phyloP scores from a whole-genome alignment of 2,797 vertebrate genomes.

The Sandelia bainsii region DNA sequence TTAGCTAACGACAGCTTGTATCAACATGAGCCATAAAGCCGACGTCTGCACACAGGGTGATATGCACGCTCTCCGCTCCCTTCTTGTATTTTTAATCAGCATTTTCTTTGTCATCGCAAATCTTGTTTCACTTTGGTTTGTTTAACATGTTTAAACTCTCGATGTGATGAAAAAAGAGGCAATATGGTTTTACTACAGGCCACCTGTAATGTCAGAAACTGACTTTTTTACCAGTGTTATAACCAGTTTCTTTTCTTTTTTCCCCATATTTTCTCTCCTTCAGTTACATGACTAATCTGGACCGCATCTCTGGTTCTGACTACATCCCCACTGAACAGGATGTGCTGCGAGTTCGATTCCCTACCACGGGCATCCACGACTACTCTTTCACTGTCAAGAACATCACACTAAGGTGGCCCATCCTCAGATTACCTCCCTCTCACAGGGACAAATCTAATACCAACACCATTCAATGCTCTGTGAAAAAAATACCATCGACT shows the following conservation, averaged over 20 bases:
- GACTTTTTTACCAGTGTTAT: background rate
- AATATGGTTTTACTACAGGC: slow-evolving; percentile 13
- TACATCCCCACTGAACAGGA: slow-evolving; percentile 97
- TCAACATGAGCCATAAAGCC: slow-evolving; percentile 73
- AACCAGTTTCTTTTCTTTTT: slow-evolving; percentile 6
- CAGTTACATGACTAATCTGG: slow-evolving; percentile 94
- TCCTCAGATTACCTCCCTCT: slow-evolving; percentile 38
- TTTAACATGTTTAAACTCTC: background rate
- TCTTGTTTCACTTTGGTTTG: slow-evolving; percentile 37
- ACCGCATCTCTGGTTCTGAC: slow-evolving; percentile 89
- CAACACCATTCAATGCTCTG: slow-evolving; percentile 36
- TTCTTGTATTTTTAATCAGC: slow-evolving; percentile 54
- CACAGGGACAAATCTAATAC: slow-evolving; percentile 29
- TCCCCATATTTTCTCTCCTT: slow-evolving; percentile 18
- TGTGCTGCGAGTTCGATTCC: slow-evolving; percentile 95
- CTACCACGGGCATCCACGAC: slow-evolving; percentile 97
- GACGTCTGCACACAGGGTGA: slow-evolving; percentile 40
- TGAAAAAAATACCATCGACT: slow-evolving; percentile 39
- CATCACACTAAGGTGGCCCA: slow-evolving; percentile 93
- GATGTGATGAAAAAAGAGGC: slow-evolving; percentile 26
- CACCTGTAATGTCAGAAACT: background rate
- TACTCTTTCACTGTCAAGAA: slow-evolving; percentile 95
- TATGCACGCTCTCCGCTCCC: slow-evolving; percentile 35
- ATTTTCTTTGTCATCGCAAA: slow-evolving; percentile 29
- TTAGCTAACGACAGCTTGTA: slow-evolving; percentile 68